These are phyloP conservation scores for Octopus bimaculoides DNA, from an alignment of 1,140 invertebrate species.

Conservation along the genomic window DNA sequence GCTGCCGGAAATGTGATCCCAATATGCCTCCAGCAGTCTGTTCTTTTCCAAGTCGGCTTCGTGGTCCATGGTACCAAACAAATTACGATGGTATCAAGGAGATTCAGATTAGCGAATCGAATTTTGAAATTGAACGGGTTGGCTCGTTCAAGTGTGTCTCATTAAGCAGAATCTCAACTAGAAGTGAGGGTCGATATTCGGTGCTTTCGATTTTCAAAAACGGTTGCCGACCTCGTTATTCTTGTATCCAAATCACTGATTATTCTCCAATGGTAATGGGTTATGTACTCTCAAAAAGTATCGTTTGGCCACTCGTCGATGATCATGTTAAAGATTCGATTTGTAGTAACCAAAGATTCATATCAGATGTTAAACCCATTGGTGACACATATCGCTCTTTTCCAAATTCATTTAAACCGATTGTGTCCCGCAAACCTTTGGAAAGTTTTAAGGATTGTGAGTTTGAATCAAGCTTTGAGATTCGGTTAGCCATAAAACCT, in stretches of 20 bases:
- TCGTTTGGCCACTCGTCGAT: conserved; percentile 30
- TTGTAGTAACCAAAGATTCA: conserved; percentile 27
- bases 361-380: conserved; percentile 32
- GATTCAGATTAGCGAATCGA: conserved; percentile 26
- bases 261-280: conserved; percentile 27
- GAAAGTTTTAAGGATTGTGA: conserved; percentile 24
- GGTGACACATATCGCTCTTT: conserved; percentile 31
- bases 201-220: conserved; percentile 34
- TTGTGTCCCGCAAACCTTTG: conserved; percentile 19
- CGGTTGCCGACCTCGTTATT: conserved; percentile 40
- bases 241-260: conserved; percentile 29
- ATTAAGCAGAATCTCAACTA: conserved; percentile 26
- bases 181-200: conserved; percentile 25
- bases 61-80: conserved; percentile 28
- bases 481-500: conserved; percentile 28
- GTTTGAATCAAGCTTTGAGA: conserved; percentile 24
- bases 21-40: conserved; percentile 20
- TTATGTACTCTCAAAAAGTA: conserved; percentile 30
- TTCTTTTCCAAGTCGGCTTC: conserved; percentile 26
- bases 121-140: conserved; percentile 24
- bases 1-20: conserved; percentile 31
- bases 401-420: conserved; percentile 31
- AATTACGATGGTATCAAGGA: conserved; percentile 16
- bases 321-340: conserved; percentile 20
- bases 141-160: conserved; percentile 36